Percentiles rank a stretch among this genome's conserved stretches.
Evolutionary conservation across 2,888 invertebrate species (phyloP).

Genomic region (Formica aserva): DNA sequence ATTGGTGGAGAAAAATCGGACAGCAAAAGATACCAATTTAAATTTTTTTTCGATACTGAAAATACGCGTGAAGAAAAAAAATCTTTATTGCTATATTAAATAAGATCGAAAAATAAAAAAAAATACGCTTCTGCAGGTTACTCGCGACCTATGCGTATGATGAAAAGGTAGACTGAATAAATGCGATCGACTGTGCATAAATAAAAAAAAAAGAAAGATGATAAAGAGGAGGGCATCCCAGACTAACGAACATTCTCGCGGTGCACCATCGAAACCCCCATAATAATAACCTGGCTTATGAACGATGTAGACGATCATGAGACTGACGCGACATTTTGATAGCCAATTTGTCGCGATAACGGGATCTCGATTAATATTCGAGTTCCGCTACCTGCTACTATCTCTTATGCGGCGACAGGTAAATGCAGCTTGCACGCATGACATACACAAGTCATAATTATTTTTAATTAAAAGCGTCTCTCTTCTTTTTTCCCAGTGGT

Average conservation of each 20-base stretch:
- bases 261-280: slow-evolving; percentile 57
- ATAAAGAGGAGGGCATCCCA: slow-evolving; percentile 10
- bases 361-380: slow-evolving; percentile 72
- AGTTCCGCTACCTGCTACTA: slow-evolving; percentile 60
- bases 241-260: slow-evolving; percentile 48
- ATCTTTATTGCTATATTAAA: neutral
- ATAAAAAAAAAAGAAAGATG: neutral
- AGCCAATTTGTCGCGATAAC: slow-evolving; percentile 73
- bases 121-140: neutral
- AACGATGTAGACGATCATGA: slow-evolving; percentile 56
- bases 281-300: slow-evolving; percentile 67
- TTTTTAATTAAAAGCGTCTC: slow-evolving; percentile 54
- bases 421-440: slow-evolving; percentile 56
- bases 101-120: neutral
- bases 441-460: slow-evolving; percentile 48
- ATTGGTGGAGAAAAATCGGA: neutral
- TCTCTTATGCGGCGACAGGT: slow-evolving; percentile 41
- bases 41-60: neutral
- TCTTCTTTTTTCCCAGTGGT: slow-evolving; percentile 26
- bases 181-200: slow-evolving; percentile 18
- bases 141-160: neutral
- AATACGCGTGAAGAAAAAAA: neutral
- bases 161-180: slow-evolving; percentile 38
- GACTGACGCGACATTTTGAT: slow-evolving; percentile 52
- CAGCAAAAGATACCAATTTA: neutral